Base-by-base conservation (phyloP, 2,113 vertebrate genomes). In the Thymallus thymallus region DNA sequence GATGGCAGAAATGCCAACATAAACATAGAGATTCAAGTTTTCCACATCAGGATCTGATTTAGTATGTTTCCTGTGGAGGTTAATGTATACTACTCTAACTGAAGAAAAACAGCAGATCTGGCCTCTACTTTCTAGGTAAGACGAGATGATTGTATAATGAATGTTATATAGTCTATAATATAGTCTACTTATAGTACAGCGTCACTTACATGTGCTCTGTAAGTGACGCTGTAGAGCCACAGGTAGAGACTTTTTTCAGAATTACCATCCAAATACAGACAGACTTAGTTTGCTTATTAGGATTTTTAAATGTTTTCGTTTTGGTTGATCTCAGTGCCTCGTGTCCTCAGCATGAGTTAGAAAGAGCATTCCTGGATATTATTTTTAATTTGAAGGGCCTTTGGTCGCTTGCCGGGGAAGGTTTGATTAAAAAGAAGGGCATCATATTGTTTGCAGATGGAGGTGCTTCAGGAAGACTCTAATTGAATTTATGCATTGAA, bases 1-100 rank as follows among this genome's bases (percentile, higher is more conserved):
- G 72, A 81, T 85, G 77, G 78, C 82, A 88, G 82, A 87, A 86
- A 78, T 85, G 86, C 82, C 80, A 89, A 87, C 88, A 82, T 81
- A 80, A 81, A 74, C 79, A 73, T 26, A 78, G 61, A 46, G 79
- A 73, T 85, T 80, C 78, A 64, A 80, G 69, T 73, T 83, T 72
- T 75, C 22, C 68, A 22, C 72, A 56, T 46, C 30, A 74, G 26
- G 74, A 82, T 87, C 82, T 87, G 77, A 89, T 82, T 88, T 78
- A 76, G 74, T 41, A 72, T 84, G 86, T 86, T 87, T 85, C 35
- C 45, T 30, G 58, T 80, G 26, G 23, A 80, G 32, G 32, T 32
- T 76, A 65, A 51, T 72, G 81, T 71, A 67, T 80, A 69, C 68
- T 81, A 67, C 68, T 82, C 23, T 71, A 73, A 80, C 65, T 76